Evolutionary conservation across 2,113 vertebrate genomes (phyloP).

Genomic region (Pampusana beccarii): DNA sequence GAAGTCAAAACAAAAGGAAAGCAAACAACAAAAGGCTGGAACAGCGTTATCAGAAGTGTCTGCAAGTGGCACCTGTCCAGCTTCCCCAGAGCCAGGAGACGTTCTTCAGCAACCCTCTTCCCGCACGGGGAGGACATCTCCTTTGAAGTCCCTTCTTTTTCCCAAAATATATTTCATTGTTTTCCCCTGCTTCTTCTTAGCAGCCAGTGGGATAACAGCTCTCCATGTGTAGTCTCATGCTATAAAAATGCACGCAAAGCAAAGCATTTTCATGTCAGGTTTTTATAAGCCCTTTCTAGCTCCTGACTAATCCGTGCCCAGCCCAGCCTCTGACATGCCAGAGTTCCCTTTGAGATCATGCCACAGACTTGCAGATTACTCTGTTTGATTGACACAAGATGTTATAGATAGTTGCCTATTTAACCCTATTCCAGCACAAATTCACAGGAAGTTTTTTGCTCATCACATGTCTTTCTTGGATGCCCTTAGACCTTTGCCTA

Average conservation of each 20-base stretch:
- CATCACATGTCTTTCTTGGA: background rate
- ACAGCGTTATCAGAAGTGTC: background rate
- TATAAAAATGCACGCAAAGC: background rate
- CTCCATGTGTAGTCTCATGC: background rate
- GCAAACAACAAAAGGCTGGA: background rate
- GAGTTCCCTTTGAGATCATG: background rate
- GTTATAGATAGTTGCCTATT: background rate
- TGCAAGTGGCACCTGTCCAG: background rate
- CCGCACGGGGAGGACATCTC: background rate
- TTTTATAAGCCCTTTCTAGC: constrained; percentile 37
- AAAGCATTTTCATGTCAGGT: background rate
- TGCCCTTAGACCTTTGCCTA: background rate
- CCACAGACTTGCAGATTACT: background rate
- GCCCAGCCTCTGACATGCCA: constrained; percentile 4
- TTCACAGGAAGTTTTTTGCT: background rate
- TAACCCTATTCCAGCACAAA: background rate
- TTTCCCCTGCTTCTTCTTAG: constrained; percentile 16
- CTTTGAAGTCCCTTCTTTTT: background rate
- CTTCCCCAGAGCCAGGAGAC: background rate
- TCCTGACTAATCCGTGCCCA: constrained; percentile 11
- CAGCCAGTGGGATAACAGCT: background rate
- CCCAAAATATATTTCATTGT: background rate
- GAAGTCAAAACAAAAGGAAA: background rate
- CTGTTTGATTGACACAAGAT: background rate
- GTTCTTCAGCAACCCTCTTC: background rate